Conservation (phyloP, 1,140 invertebrate genomes). For the Drosophila virilis region DNA sequence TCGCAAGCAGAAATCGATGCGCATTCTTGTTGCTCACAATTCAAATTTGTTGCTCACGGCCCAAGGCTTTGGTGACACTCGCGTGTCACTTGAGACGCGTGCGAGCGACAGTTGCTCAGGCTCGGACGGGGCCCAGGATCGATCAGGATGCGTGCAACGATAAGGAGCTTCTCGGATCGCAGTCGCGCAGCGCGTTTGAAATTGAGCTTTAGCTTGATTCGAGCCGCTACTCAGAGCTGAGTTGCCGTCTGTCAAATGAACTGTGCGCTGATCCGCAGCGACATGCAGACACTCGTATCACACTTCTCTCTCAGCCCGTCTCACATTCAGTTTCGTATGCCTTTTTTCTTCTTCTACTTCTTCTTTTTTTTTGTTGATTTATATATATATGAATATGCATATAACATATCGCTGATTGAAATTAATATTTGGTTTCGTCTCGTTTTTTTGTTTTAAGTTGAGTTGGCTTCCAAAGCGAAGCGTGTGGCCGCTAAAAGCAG, state of each 20-base stretch:
- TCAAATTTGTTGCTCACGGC: constrained; percentile 30
- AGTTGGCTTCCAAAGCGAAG: constrained; percentile 64
- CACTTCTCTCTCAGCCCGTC: constrained; percentile 43
- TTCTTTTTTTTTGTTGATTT: constrained; percentile 13
- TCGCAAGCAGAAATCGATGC: constrained; percentile 21
- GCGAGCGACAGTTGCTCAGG: constrained; percentile 72
- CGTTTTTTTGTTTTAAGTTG: constrained; percentile 30
- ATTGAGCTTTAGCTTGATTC: constrained; percentile 68
- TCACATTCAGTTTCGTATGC: constrained; percentile 37
- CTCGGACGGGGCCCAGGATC: constrained; percentile 3
- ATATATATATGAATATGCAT: background rate
- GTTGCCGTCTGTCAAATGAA: constrained; percentile 61
- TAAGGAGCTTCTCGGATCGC: constrained; percentile 22
- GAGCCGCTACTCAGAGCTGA: constrained; percentile 36
- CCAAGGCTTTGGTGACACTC: constrained; percentile 53
- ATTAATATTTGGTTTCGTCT: constrained; percentile 75
- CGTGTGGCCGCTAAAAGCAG: constrained; percentile 34
- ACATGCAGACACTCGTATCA: constrained; percentile 50
- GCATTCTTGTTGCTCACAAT: constrained; percentile 20
- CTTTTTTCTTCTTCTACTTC: constrained; percentile 7
- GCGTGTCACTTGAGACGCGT: constrained; percentile 82
- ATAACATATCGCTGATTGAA: constrained; percentile 61
- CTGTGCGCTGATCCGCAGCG: constrained; percentile 66
- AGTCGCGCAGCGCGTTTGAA: constrained; percentile 66
- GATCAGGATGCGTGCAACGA: constrained; percentile 16